These are phyloP conservation scores for Notodonta ziczac DNA, from an alignment of 2,888 invertebrate species.

Conservation along the genomic window DNA sequence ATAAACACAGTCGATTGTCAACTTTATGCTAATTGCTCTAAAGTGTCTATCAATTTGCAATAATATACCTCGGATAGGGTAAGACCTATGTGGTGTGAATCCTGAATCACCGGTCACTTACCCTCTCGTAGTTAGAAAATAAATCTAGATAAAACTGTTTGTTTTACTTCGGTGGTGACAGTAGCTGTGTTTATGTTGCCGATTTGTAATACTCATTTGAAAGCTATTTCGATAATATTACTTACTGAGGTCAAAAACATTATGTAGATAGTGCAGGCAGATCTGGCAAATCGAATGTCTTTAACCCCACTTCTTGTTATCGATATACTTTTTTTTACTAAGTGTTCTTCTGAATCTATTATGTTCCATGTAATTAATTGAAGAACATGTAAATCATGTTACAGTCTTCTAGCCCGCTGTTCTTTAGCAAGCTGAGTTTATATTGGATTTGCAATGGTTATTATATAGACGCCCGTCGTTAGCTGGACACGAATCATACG, in stretches of 20 bases:
- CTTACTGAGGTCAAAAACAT: neutral
- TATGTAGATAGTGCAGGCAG: no score
- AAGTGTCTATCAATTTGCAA: conserved; percentile 21
- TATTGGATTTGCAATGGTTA: no score
- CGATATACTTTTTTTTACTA: no score
- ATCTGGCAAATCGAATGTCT: no score
- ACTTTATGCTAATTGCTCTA: conserved; percentile 28
- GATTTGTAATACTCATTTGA: conserved; percentile 5
- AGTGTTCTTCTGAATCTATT: no score
- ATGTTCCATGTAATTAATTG: no score
- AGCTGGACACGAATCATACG: no score
- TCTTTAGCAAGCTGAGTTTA: no score
- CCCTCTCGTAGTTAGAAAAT: conserved; percentile 65
- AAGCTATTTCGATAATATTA: neutral
- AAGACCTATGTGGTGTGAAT: conserved; percentile 10
- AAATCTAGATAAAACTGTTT: conserved; percentile 42
- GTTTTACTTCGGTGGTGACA: conserved; percentile 13
- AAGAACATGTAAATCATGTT: no score
- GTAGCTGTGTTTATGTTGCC: conserved; percentile 1
- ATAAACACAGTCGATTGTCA: conserved; percentile 3
- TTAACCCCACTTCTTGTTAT: no score
- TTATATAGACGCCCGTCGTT: no score
- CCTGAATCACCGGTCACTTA: conserved; percentile 74
- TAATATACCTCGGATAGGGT: conserved; percentile 7
- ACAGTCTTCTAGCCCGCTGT: no score